These are phyloP conservation scores for Kryptolebias ocellatus DNA, from an alignment of 2,797 vertebrate genomes.

Conservation along the genomic window DNA sequence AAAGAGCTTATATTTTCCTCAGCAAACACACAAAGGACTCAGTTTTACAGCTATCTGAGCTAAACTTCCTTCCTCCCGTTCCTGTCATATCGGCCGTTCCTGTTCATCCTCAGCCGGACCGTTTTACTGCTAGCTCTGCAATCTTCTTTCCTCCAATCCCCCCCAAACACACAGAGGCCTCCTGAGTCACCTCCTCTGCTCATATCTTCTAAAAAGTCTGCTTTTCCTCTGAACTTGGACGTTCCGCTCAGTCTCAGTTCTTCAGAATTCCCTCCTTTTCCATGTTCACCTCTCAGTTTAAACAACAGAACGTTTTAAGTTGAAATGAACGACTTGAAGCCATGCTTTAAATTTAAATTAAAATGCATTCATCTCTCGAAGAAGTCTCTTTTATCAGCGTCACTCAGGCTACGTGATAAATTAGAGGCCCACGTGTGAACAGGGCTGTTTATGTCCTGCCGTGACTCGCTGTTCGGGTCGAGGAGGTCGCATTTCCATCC, in stretches of 20 bases:
- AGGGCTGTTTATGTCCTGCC: conserved; percentile 29
- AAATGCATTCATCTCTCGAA: background rate
- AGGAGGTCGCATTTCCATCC: conserved; percentile 27
- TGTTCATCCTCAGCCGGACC: conserved; percentile 45
- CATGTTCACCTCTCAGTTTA: background rate
- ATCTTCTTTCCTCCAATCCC: conserved; percentile 17
- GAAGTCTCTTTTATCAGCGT: background rate
- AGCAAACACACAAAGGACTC: no score
- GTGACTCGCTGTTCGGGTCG: conserved; percentile 36
- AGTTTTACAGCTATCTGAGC: no score
- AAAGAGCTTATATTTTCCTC: no score
- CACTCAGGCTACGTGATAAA: conserved; percentile 6
- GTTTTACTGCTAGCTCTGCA: conserved; percentile 22
- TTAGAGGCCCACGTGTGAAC: conserved; percentile 6
- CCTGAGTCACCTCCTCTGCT: conserved; percentile 56
- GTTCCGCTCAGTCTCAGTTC: background rate
- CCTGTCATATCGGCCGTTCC: conserved; percentile 23
- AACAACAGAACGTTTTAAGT: background rate
- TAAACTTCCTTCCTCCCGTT: conserved; percentile 3
- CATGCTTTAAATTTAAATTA: background rate
- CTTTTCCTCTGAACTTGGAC: conserved; percentile 54
- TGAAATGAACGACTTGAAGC: background rate
- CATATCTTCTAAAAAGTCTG: conserved; percentile 47
- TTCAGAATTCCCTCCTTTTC: background rate
- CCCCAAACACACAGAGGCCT: conserved; percentile 27